Base-by-base conservation (phyloP, 2,888 invertebrate species). In the Adelognathus sp. region DNA sequence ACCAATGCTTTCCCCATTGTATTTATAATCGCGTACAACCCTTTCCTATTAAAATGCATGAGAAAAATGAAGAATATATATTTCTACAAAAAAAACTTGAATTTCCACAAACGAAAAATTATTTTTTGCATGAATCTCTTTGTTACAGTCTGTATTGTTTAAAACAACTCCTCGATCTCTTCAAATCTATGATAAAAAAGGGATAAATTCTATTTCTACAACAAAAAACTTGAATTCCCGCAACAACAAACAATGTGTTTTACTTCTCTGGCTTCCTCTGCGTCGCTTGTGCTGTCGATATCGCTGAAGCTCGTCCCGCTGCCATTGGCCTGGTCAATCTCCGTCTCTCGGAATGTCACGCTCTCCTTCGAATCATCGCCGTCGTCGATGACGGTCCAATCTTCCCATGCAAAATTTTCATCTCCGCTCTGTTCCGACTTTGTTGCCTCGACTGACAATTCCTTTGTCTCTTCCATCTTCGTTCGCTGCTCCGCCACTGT, bases 301-400 rank as follows among this genome's bases (percentile, higher is more conserved):
- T 78, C 60, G 11, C 67, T 64, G 33, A 58, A 52, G 44, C 52
- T 70, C 7, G 14, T 39, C 27, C 72, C 71, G 14, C 36, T 31
- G 64, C 39, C 67, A n/a, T 64, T 64, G 3, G 64, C 36, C 7
- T 58, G 18, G 7, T 31, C 54, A 41, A 31, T 18, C 27, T 54
- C 16, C 2, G n/a, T 27, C 5, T 14, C 6, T 33, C 9, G 33
- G 0, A 21, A n/a, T 44, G 9, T 29, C 2, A 14, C 61, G 2
- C n/a, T 39, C 52, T 33, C 63, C 27, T 54, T 69, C n/a, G 60
- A 52, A 61, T 56, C 72, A n/a, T 75, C 75, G 21, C 60, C 61
- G 7, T 76, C 80, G 27, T 76, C 77, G n/a, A 82, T 77, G 33
- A 82, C 67, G 6, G 72, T 75, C 82, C 82, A 82, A 24, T 82